Base-by-base conservation (phyloP, 2,888 invertebrate species). In the Dexiosoma caninum region DNA sequence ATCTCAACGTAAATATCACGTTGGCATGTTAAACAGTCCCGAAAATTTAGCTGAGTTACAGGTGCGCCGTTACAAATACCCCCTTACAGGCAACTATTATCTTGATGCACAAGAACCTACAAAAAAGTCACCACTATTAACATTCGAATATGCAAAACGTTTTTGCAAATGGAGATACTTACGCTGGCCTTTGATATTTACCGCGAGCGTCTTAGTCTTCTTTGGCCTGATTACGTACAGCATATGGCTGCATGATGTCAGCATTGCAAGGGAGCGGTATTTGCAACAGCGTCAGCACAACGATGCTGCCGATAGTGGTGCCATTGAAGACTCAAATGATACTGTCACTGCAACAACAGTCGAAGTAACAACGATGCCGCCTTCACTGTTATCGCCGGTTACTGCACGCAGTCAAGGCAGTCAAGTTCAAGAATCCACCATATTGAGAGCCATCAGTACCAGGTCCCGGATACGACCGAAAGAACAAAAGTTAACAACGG, bases 161-260 rank as follows among this genome's bases (percentile, higher is more conserved):
- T 85, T 84, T 62, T 87, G 87, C 62, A 85, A 86, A 67, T 88
- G 88, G 88, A 86, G 86, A 67, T 88, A 87, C 46, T 57, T 88
- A 21, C 87, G 88, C 7, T 88, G 88, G 88, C 87, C 87, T 70
- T 84, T 87, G 55, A 86, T 88, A 53, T 87, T 88, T 53, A 70
- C 87, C 71, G 85, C 85, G 59, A 87, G 88, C 40, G 87, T 87
- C 12, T 78, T 88, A 64, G 85, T 88, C 9, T 87, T 88, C 71
- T 88, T 88, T 62, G 88, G 88, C 9, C 83, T 88, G 77, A 88
- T 88, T 83, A 87, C 87, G 46, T 88, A 88, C 78, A 88, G 87
- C 69, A 85, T 88, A 1, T 88, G 88, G 88, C 57, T 88, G 80
- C 88, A 88, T 80, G 88, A 88, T 32, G 87, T 88, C 23, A 88